Evolutionary conservation across 2,113 vertebrate species (phyloP).

Genomic region (Colinus virginianus): DNA sequence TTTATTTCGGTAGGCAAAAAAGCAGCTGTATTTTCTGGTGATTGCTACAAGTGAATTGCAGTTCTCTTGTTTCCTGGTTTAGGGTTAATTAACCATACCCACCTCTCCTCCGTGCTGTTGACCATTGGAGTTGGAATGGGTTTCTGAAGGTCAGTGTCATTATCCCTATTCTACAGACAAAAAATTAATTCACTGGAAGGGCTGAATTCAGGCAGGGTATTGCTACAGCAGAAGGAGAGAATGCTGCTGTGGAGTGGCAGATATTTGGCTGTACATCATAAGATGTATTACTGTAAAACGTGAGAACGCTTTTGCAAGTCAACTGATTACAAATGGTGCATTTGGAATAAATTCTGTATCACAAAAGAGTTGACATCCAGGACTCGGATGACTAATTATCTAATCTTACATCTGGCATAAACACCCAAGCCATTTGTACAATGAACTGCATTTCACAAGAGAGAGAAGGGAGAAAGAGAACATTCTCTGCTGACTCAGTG

Average conservation of each 20-base stretch:
- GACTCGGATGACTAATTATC: conserved; percentile 67
- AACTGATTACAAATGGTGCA: conserved; percentile 43
- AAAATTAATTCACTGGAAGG: not conserved
- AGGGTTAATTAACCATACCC: conserved; percentile 8
- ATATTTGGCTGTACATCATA: not conserved
- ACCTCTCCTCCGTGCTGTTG: not conserved
- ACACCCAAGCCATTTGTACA: conserved; percentile 54
- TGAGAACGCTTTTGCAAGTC: conserved; percentile 3
- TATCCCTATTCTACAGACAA: not conserved
- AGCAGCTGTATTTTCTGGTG: not conserved
- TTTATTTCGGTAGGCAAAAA: not conserved
- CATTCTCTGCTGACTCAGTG: conserved; percentile 65
- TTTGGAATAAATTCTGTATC: conserved; percentile 62
- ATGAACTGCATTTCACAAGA: conserved; percentile 15
- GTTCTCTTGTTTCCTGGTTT: not conserved
- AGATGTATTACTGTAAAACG: conserved; percentile 6
- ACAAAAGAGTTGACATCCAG: conserved; percentile 56
- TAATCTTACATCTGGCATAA: conserved; percentile 72
- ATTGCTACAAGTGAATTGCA: not conserved
- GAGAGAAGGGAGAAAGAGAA: conserved; percentile 23
- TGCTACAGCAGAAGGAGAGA: not conserved
- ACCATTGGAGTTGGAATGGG: not conserved
- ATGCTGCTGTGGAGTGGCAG: not conserved
- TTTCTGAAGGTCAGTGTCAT: conserved; percentile 42
- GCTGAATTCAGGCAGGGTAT: not conserved